phyloP scores from a whole-genome alignment of 2,113 vertebrate genomes.

The Ia io region DNA sequence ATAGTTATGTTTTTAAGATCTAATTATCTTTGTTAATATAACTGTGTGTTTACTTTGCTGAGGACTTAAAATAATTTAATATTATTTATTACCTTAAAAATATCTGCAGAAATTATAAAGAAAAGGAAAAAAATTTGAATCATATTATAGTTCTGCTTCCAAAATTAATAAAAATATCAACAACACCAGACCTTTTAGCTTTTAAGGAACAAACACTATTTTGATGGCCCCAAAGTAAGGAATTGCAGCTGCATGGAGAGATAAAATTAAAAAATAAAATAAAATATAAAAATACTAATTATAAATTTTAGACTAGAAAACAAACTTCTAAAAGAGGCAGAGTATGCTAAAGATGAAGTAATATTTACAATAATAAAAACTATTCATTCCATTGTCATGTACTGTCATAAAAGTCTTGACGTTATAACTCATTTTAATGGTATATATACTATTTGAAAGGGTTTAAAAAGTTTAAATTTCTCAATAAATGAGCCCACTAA shows the following conservation, averaged over 20 bases:
- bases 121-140: neutral
- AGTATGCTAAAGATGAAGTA: neutral
- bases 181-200: neutral
- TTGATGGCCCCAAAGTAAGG: neutral
- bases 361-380: neutral
- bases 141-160: neutral
- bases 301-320: neutral
- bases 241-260: neutral
- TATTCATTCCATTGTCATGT: neutral
- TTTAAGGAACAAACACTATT: neutral
- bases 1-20: neutral
- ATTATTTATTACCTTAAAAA: neutral
- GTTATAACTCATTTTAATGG: neutral
- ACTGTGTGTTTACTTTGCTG: neutral
- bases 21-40: neutral
- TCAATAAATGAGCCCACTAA: neutral
- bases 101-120: neutral
- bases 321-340: neutral
- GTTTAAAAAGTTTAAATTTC: neutral
- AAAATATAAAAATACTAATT: neutral
- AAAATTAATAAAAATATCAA: neutral
- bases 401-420: conserved; percentile 12
- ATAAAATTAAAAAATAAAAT: conserved; percentile 15
- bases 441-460: neutral
- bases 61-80: neutral